Percentiles rank a stretch among this genome's conserved stretches.
These are phyloP conservation scores for Lucinisca nassula DNA, from an alignment of 2,888 invertebrate species.

Conservation along the genomic window DNA sequence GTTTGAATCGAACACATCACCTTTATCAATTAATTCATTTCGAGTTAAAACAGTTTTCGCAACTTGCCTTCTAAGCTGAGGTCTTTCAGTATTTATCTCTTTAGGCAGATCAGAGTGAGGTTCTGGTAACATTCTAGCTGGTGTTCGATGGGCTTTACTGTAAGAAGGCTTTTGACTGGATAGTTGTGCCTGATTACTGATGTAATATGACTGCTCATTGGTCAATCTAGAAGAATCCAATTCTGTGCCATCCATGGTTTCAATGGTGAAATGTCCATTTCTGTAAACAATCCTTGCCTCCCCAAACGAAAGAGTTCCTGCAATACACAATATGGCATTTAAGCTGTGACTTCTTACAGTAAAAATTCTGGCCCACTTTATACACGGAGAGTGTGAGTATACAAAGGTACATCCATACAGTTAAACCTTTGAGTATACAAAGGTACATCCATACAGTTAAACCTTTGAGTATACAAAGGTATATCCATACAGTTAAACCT, in stretches of 20 bases:
- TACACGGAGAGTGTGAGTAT: too few species aligned
- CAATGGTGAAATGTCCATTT: conserved; percentile 76
- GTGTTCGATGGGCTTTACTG: not conserved
- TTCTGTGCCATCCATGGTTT: conserved; percentile 67
- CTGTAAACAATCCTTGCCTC: conserved; percentile 73
- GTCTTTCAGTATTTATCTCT: conserved; percentile 50
- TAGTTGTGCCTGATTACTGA: not conserved
- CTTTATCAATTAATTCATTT: conserved; percentile 42
- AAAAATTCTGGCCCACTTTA: too few species aligned
- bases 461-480: too few species aligned
- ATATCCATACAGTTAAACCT: too few species aligned
- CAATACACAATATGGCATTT: too few species aligned
- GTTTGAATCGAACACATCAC: conserved; percentile 47
- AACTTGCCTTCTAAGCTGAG: conserved; percentile 54
- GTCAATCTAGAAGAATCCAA: conserved; percentile 44
- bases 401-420: too few species aligned
- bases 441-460: too few species aligned
- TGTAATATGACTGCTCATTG: conserved; percentile 9
- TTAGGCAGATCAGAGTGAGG: conserved; percentile 25
- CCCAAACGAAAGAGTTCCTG: conserved; percentile 70
- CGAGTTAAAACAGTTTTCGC: conserved; percentile 53
- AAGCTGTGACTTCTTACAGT: too few species aligned
- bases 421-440: too few species aligned
- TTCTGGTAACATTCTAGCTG: conserved; percentile 8
- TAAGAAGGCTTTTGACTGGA: not conserved